Conservation (phyloP, 2,113 vertebrate genomes). For the Actinemys pallida region DNA sequence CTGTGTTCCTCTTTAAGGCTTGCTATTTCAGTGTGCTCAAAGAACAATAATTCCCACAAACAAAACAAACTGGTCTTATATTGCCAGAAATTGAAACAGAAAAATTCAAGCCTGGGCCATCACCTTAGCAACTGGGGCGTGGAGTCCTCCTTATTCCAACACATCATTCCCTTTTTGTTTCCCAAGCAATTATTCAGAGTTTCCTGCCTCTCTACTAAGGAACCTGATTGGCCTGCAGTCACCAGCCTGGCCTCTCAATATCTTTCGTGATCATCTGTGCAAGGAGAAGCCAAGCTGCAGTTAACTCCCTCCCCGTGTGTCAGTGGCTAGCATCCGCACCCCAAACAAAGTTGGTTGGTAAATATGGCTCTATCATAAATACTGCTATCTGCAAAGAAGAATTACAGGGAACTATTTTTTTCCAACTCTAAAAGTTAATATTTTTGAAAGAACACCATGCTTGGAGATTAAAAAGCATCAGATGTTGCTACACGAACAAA, state of each 20-base stretch:
- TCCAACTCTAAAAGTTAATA: not conserved
- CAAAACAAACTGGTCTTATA: not conserved
- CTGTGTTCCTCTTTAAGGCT: not conserved
- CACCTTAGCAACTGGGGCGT: not conserved
- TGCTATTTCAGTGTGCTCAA: not conserved
- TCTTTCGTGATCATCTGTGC: slow-evolving; percentile 17
- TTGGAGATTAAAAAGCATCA: slow-evolving; percentile 18
- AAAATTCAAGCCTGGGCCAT: not conserved
- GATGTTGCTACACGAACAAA: not conserved
- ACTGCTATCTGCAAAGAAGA: slow-evolving; percentile 17
- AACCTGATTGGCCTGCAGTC: not conserved
- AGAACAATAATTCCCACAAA: not conserved
- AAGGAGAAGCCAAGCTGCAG: slow-evolving; percentile 2
- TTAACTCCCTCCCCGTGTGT: slow-evolving; percentile 8
- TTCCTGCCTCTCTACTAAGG: not conserved
- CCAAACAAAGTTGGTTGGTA: slow-evolving; percentile 15
- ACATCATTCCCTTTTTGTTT: slow-evolving; percentile 19
- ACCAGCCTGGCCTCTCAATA: not conserved
- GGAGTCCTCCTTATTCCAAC: slow-evolving; percentile 32
- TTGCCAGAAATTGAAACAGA: slow-evolving; percentile 4
- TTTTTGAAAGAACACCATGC: not conserved
- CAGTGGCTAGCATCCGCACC: not conserved
- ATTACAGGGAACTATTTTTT: slow-evolving; percentile 2
- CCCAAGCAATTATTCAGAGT: slow-evolving; percentile 12
- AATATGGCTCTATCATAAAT: slow-evolving; percentile 16